Base-by-base conservation (phyloP, 2,797 vertebrate genomes). In the Peromyscus aztecus region DNA sequence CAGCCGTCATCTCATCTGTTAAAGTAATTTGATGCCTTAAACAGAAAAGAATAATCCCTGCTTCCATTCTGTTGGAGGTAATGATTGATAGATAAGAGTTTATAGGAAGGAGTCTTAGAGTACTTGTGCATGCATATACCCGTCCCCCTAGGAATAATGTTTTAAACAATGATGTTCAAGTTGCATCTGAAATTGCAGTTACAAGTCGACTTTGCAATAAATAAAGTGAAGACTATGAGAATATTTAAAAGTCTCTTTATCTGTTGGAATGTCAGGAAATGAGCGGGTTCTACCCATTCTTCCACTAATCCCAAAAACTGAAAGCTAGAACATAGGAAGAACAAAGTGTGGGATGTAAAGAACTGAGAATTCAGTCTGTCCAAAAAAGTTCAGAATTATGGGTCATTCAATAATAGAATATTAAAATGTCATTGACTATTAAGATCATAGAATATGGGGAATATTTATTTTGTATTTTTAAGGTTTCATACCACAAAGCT, bases 21-120 rank as follows among this genome's bases (percentile, higher is more conserved):
- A 37, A 89, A 67, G 69, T 91, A 27, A 17, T 17, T 91, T 37
- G 24, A 0, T 93, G 8, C 19, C 69, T 89, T 87, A 80, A 97
- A 80, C 4, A 71, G 3, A 85, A 91, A 65, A 73, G 31, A 24
- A 94, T 84, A 73, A 1, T 37, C 52, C 87, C n/a, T 90, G 27
- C 46, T 94, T 94, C 65, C 75, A 46, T 92, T 92, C 57, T 94
- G 4, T 92, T 71, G 76, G 85, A 92, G 29, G 21, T 76, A 96
- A 40, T 80, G 73, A 55, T 89, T 93, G 23, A 23, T n/a, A 71
- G 34, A 2, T 89, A 65, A 59, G 57, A 73, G 40, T 73, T 92
- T 49, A 65, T 80, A 55, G 37, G 67, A 93, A 65, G 19, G 3
- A 57, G 83, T 29, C 10, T 5, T 6, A 69, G 19, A 77, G 31